Conservation (phyloP, 2,888 invertebrate genomes). For the Pristionchus japonicus region DNA sequence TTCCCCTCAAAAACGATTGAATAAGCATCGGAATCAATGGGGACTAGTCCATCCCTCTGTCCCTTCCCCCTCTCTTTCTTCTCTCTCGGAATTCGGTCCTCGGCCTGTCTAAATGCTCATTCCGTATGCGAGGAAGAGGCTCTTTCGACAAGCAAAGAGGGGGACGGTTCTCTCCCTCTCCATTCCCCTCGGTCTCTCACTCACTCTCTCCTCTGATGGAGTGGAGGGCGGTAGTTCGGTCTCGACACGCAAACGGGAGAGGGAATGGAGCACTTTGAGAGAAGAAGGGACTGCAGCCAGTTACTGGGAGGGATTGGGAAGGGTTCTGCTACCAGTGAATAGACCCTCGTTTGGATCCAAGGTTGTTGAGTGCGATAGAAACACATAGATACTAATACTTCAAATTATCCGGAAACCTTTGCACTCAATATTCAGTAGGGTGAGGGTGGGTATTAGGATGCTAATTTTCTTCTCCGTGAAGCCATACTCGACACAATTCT, state of each 20-base stretch:
- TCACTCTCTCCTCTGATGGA: not conserved
- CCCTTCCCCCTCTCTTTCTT: not conserved
- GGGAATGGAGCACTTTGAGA: not conserved
- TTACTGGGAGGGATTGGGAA: not conserved
- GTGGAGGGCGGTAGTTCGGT: not conserved
- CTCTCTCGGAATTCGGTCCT: not conserved
- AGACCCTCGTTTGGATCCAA: not conserved
- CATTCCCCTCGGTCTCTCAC: not conserved
- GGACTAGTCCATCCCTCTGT: not conserved
- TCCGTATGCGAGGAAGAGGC: not conserved
- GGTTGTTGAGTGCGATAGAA: not conserved
- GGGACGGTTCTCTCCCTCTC: not conserved
- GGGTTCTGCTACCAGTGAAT: too few relatives aligned
- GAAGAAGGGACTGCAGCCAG: not conserved
- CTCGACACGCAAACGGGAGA: not conserved
- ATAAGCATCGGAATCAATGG: not conserved
- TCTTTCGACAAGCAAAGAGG: not conserved
- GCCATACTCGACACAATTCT: not conserved
- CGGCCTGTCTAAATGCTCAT: conserved; percentile 37
- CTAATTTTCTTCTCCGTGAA: not conserved
- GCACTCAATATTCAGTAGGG: not conserved
- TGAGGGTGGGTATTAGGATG: not conserved
- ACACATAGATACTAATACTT: not conserved
- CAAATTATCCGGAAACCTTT: not conserved
- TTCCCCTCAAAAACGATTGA: not conserved